These are phyloP conservation scores for Pitta sordida DNA, from an alignment of 2,113 vertebrate genomes.

Conservation along the genomic window DNA sequence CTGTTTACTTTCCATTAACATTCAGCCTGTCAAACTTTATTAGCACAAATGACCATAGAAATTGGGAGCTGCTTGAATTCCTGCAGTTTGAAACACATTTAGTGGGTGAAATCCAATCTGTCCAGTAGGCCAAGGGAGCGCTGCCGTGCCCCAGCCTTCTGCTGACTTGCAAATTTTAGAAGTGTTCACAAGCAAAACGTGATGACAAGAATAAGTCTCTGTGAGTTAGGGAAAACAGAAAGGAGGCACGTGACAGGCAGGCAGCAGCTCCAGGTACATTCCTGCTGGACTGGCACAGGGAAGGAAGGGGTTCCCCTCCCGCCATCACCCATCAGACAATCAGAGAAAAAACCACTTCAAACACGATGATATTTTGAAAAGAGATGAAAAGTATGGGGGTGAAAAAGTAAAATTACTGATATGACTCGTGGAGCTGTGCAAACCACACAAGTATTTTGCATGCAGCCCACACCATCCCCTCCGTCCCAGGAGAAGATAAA, in stretches of 20 bases:
- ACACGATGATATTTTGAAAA: not conserved
- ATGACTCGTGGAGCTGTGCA: not conserved
- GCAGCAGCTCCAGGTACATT: not conserved
- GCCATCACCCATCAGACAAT: not conserved
- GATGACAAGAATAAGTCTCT: constrained; percentile 1
- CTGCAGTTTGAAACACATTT: constrained; percentile 2
- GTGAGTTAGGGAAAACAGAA: not conserved
- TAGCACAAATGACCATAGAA: constrained; percentile 51
- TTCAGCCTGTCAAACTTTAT: constrained; percentile 53
- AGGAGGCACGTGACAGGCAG: not conserved
- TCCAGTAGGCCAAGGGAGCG: not conserved
- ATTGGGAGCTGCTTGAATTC: constrained; percentile 22
- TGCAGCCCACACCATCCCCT: not conserved
- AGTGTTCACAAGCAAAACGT: not conserved
- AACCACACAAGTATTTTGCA: not conserved
- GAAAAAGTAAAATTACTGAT: not conserved
- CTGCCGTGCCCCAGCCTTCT: not conserved
- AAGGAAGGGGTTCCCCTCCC: not conserved
- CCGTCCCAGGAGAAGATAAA: not conserved
- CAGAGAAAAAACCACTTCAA: not conserved
- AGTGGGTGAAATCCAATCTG: constrained; percentile 48
- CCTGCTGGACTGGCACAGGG: not conserved
- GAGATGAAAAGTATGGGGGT: not conserved
- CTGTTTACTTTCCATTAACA: constrained; percentile 60
- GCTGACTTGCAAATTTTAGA: constrained; percentile 39